Percentiles rank a stretch among this genome's conserved stretches.
phyloP scores from a whole-genome alignment of 1,140 invertebrate genomes.

The Pogonomyrmex californicus region DNA sequence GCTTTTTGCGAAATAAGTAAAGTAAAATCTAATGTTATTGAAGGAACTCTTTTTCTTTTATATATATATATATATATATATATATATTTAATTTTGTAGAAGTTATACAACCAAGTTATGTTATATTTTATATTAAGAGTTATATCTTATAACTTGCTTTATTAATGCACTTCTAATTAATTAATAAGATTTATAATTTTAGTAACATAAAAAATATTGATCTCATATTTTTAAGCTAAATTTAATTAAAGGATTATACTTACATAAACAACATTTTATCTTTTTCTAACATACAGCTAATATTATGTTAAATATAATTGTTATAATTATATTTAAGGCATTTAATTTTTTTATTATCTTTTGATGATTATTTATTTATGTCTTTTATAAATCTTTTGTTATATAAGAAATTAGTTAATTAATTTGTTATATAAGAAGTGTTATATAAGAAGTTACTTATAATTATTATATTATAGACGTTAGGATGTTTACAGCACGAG shows the following conservation, averaged over 20 bases:
- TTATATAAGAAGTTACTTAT: conserved; percentile 1
- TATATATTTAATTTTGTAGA: background rate
- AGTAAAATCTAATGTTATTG: conserved; percentile 3
- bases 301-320: background rate
- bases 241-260: background rate
- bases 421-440: conserved; percentile 3
- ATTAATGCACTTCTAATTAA: too few species aligned
- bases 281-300: conserved; percentile 3
- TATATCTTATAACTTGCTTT: background rate
- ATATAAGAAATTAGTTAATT: background rate
- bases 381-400: conserved; percentile 9
- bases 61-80: too few species aligned
- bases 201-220: background rate
- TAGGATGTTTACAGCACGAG: conserved; percentile 55
- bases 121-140: conserved; percentile 8
- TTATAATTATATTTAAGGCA: conserved; percentile 13
- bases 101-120: background rate
- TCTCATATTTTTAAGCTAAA: background rate
- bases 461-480: conserved; percentile 3
- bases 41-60: background rate
- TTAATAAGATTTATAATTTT: background rate
- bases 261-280: background rate
- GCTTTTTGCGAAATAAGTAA: background rate
- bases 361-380: conserved; percentile 5
- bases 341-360: background rate